Evolutionary conservation across 2,888 invertebrate genomes (phyloP), one percentile per base, ranked within the genome.

Genomic region (Cabera pusaria): DNA sequence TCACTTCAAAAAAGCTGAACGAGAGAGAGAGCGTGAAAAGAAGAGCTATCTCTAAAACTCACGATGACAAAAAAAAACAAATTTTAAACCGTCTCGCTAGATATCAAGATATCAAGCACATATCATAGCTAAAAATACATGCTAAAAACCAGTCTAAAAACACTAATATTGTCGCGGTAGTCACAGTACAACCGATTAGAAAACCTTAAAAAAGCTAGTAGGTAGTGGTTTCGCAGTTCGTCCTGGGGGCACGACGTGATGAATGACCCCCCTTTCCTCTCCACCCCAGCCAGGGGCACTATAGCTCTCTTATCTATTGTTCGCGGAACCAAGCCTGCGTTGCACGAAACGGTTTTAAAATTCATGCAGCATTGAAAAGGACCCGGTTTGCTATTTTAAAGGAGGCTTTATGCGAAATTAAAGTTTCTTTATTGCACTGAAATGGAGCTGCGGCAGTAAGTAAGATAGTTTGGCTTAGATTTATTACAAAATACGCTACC

Each of bases 271-370:
- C 45, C 45, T 39, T 27, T 45, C 55, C 53, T 50, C 53, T 37
- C 42, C 35, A 54, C 54, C 48, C 59, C 57, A 49, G 40, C 54
- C 49, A 37, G 53, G 45, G 23, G 42, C 34, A 33, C 39, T 20
- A 35, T 20, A 43, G 44, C 55, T 60, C 74, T 64, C 71, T 71
- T 67, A 59, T 67, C 75, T 64, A 75, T 75, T 76, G 75, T 76
- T 67, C 59, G 63, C 47, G 56, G 63, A 9, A 53, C 58, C 52
- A 44, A 37, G 47, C 44, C 44, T 34, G 42, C 47, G 52, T 47
- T 50, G 47, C 45, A 55, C 48, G 59, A n/a, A 39, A 18, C 28
- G 44, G 46, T 51, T 60, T 56, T 48, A 60, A 63, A 64, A 59
- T 59, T 57, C 61, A 56, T 63, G 52, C 44, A 55, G 19, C 29